phyloP scores from a whole-genome alignment of 2,888 invertebrate species.

The Ophonus ardosiacus region DNA sequence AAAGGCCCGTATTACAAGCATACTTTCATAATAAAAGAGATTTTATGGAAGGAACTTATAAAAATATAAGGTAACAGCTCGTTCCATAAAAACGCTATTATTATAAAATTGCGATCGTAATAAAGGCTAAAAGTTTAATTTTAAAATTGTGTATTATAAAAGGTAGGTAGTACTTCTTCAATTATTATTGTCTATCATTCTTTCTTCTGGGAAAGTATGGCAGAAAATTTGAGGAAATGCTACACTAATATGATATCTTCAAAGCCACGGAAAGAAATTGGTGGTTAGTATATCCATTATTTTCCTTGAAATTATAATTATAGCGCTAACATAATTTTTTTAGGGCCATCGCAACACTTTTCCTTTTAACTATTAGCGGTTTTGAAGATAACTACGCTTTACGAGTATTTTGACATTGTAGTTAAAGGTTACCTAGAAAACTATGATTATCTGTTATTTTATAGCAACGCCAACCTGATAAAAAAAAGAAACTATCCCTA shows the following conservation, averaged over 20 bases:
- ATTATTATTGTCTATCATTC: too few relatives aligned
- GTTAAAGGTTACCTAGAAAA: conserved; percentile 18
- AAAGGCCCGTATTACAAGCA: too few relatives aligned
- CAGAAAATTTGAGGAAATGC: conserved; percentile 6
- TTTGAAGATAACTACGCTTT: not conserved
- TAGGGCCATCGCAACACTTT: conserved; percentile 4
- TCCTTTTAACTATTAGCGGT: conserved; percentile 38
- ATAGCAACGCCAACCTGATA: not conserved
- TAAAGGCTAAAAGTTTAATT: too few relatives aligned
- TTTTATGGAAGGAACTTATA: too few relatives aligned
- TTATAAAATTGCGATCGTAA: too few relatives aligned
- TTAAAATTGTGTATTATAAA: too few relatives aligned
- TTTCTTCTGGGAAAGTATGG: not conserved
- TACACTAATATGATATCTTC: not conserved
- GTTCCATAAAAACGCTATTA: too few relatives aligned
- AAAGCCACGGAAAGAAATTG: conserved; percentile 10
- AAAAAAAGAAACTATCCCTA: not conserved
- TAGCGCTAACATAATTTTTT: not conserved
- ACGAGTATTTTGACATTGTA: conserved; percentile 41
- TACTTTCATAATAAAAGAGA: too few relatives aligned
- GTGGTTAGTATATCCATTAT: conserved; percentile 3
- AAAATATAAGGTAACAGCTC: too few relatives aligned
- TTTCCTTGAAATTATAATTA: conserved; percentile 30
- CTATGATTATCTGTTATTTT: conserved; percentile 34
- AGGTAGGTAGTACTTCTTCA: too few relatives aligned